Evolutionary conservation across 1,140 invertebrate genomes (phyloP).

Genomic region (Papilio xuthus): DNA sequence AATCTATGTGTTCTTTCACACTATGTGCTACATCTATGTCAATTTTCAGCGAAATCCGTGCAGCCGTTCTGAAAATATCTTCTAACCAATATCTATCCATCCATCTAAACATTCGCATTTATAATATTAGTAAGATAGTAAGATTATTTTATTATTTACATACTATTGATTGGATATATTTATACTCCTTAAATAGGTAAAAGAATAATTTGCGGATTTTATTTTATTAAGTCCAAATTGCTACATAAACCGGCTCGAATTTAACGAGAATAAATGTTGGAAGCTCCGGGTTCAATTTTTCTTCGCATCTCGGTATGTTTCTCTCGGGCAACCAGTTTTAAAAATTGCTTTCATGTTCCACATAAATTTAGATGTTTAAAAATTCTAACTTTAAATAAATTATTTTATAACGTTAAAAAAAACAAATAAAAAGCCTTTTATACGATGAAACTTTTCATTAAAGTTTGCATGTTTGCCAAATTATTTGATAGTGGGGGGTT

Average conservation of each 20-base stretch:
- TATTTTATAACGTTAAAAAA: background rate
- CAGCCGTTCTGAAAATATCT: too few species aligned
- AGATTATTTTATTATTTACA: too few species aligned
- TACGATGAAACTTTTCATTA: too few species aligned
- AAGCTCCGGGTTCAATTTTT: constrained; percentile 54
- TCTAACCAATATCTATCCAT: too few species aligned
- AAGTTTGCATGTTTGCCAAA: too few species aligned
- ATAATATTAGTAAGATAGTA: too few species aligned
- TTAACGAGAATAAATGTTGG: constrained; percentile 36
- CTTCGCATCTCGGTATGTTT: constrained; percentile 59
- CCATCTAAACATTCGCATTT: too few species aligned
- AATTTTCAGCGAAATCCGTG: too few species aligned
- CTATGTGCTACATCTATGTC: too few species aligned
- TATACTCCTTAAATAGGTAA: background rate
- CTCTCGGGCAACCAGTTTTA: constrained; percentile 60
- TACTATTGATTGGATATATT: background rate
- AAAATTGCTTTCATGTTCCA: constrained; percentile 60
- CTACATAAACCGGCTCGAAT: constrained; percentile 25
- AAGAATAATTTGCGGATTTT: background rate
- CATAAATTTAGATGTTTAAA: constrained; percentile 54
- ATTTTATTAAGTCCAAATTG: constrained; percentile 4
- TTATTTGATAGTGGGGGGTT: too few species aligned
- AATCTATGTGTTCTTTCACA: too few species aligned
- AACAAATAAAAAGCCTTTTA: too few species aligned
- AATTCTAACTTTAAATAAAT: constrained; percentile 2